Base-by-base conservation (phyloP, 2,113 vertebrate genomes). In the Empidonax alnorum region DNA sequence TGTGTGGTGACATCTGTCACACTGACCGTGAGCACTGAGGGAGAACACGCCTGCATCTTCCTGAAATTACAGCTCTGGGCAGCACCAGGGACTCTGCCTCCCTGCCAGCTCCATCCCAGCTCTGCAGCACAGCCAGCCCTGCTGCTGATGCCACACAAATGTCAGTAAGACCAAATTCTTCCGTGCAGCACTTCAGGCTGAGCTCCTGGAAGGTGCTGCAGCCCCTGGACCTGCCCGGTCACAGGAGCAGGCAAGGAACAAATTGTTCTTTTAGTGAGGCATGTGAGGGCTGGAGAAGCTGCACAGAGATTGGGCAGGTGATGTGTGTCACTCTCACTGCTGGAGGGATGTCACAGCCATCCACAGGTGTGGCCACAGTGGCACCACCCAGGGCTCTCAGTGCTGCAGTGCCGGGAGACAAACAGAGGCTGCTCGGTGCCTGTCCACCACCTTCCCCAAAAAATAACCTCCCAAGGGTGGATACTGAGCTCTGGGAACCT, bases 11-110 rank as follows among this genome's bases (percentile, higher is more conserved):
- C 14, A 6, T 53, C 42, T 46, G 80, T 44, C 86, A 22, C 37
- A 11, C 0, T 20, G 23, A 27, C 33, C 46, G 33, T 0, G 0
- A 6, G 16, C 52, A n/a, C 1, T 0, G 2, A 55, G 46, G 1
- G 31, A 42, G 52, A 75, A 11, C 31, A n/a, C 31, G 24, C 39
- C 49, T 41, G 42, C 67, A 25, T 62, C 27, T 82, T 41, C 83
- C 76, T 69, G 8, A 58, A 58, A 8, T 5, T 13, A 14, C 37
- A 73, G 59, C 49, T 73, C 44, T 2, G 0, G 46, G 39, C 62
- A 83, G 62, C 52, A 37, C 39, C 59, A 33, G 0, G 1, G 35
- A 3, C 18, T 8, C 1, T 3, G 52, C 37, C 58, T 10, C 23
- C 8, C 49, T 44, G 53, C 7, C 91, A 75, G 7, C 44, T 33